Conservation (phyloP, 1,140 invertebrate species). For the Oncopodura yosiiana region DNA sequence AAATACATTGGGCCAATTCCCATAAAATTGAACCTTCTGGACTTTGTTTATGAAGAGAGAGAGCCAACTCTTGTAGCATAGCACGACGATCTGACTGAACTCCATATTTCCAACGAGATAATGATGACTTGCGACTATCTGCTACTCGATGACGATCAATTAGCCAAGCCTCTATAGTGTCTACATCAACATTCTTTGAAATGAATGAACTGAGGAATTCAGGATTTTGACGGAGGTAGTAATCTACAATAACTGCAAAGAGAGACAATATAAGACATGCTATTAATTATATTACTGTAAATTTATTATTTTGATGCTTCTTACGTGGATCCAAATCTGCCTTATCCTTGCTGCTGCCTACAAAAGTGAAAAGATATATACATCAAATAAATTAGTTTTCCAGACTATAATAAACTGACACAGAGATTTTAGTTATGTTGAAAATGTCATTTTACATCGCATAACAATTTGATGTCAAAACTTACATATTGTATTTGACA, state of each 20-base stretch:
- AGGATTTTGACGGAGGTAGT: conserved; percentile 25
- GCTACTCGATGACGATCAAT: conserved; percentile 19
- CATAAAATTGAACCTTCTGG: conserved; percentile 43
- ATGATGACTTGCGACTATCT: conserved; percentile 16
- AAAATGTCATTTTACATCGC: too few relatives aligned
- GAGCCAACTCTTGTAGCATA: conserved; percentile 22
- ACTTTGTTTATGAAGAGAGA: conserved; percentile 14
- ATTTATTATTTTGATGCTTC: too few relatives aligned
- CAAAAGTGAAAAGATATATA: too few relatives aligned
- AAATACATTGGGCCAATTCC: conserved; percentile 52
- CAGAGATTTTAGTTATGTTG: too few relatives aligned
- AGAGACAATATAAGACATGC: too few relatives aligned
- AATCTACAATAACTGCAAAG: conserved; percentile 22
- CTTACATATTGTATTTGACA: too few relatives aligned
- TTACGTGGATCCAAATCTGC: too few relatives aligned
- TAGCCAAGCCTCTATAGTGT: conserved; percentile 25
- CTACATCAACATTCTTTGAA: conserved; percentile 16
- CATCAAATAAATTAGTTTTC: too few relatives aligned
- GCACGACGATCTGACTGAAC: conserved; percentile 14
- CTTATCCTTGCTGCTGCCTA: too few relatives aligned
- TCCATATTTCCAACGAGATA: conserved; percentile 30
- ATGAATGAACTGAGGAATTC: conserved; percentile 21
- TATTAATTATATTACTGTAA: too few relatives aligned
- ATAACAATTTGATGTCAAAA: too few relatives aligned
- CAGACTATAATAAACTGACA: too few relatives aligned